Evolutionary conservation across 2,113 vertebrate genomes (phyloP).

Genomic region (Carettochelys insculpta): DNA sequence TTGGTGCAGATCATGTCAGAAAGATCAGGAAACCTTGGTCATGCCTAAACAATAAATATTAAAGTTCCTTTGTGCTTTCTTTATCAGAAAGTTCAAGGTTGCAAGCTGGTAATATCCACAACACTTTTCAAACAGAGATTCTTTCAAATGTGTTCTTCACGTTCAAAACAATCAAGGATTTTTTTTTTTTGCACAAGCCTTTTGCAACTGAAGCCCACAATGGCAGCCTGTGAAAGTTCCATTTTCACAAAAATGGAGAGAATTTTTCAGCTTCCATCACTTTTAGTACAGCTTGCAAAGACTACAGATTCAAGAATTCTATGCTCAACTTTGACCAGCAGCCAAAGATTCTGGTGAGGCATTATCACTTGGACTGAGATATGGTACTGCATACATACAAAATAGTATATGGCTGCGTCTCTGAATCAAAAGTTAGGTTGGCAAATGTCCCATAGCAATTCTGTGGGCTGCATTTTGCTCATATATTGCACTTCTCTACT

Average conservation of each 20-base stretch:
- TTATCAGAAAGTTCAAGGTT: conserved; percentile 63
- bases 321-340: not conserved
- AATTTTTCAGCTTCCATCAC: not conserved
- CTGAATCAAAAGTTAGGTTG: conserved; percentile 8
- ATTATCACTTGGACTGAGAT: not conserved
- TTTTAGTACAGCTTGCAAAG: not conserved
- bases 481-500: not conserved
- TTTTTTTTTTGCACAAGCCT: conserved; percentile 27
- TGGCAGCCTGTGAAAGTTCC: not conserved
- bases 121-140: conserved; percentile 38
- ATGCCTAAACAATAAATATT: conserved; percentile 69
- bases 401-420: not conserved
- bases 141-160: not conserved
- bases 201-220: conserved; percentile 16
- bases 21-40: conserved; percentile 74
- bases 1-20: conserved; percentile 47
- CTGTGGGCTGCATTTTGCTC: not conserved
- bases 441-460: not conserved
- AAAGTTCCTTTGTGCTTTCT: conserved; percentile 78
- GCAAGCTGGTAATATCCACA: conserved; percentile 47
- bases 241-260: not conserved
- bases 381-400: not conserved
- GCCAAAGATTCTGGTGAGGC: not conserved
- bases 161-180: conserved; percentile 42
- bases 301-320: not conserved